Evolutionary conservation across 2,113 vertebrate genomes (phyloP).

Genomic region (Sturnira hondurensis): DNA sequence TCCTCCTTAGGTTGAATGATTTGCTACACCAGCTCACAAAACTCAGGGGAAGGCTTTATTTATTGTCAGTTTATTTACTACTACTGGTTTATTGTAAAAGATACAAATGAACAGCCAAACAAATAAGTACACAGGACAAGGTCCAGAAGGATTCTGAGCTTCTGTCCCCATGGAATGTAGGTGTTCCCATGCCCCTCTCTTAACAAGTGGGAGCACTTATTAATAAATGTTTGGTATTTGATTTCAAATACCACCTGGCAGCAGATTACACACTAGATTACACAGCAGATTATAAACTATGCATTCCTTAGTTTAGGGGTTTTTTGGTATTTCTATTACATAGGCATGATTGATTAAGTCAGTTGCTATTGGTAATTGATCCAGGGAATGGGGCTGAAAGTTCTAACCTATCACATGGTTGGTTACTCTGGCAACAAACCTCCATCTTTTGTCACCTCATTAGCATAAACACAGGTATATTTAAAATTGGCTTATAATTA

Average conservation of each 20-base stretch:
- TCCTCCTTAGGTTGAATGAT: background rate
- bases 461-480: background rate
- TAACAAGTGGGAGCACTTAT: background rate
- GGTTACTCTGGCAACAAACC: background rate
- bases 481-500: background rate
- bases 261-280: background rate
- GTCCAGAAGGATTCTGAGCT: background rate
- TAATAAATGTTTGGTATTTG: background rate
- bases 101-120: background rate
- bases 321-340: background rate
- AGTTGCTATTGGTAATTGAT: background rate
- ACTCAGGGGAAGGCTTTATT: background rate
- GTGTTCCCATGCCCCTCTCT: background rate
- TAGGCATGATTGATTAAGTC: background rate
- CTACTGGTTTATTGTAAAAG: background rate
- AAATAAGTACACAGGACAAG: background rate
- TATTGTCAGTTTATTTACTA: background rate
- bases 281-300: too few relatives aligned
- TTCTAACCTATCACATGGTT: background rate
- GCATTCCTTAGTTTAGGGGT: background rate
- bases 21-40: background rate
- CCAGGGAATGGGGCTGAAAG: background rate
- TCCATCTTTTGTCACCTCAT: background rate
- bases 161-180: background rate
- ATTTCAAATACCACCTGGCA: background rate